Evolutionary conservation across 2,888 invertebrate genomes (phyloP).

Genomic region (Choreutis nemorana): DNA sequence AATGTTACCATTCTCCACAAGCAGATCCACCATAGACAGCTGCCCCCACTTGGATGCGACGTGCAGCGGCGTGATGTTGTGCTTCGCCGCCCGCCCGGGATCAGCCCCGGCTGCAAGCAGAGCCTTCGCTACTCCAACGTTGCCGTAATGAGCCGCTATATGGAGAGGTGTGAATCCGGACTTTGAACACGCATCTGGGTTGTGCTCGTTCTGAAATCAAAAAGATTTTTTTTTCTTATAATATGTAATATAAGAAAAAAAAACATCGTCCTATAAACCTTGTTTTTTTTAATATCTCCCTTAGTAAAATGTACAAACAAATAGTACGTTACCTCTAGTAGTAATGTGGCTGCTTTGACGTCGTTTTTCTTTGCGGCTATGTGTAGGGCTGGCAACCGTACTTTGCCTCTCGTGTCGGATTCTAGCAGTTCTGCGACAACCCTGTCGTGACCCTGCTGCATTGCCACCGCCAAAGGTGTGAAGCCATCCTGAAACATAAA

Average conservation of each 20-base stretch:
- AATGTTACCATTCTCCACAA: slow-evolving; percentile 80
- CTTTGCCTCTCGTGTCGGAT: slow-evolving; percentile 96
- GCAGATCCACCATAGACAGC: slow-evolving; percentile 87
- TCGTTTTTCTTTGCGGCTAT: slow-evolving; percentile 99
- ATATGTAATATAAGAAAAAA: not conserved
- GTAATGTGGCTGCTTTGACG: slow-evolving; percentile 91
- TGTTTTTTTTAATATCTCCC: not conserved
- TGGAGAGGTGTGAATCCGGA: slow-evolving; percentile 98
- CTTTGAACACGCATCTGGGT: slow-evolving; percentile 96
- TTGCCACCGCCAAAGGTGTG: slow-evolving; percentile 97
- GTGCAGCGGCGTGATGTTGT: slow-evolving; percentile 97
- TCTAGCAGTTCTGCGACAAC: slow-evolving; percentile 96
- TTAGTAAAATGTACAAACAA: no score
- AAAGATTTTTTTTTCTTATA: not conserved
- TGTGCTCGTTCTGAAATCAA: slow-evolving; percentile 82
- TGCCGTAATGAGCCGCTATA: slow-evolving; percentile 98
- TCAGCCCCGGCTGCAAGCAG: slow-evolving; percentile 92
- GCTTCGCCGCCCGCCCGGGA: slow-evolving; percentile 95
- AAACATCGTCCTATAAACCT: no score
- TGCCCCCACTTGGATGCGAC: slow-evolving; percentile 99
- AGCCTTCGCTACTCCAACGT: slow-evolving; percentile 90
- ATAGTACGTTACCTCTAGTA: slow-evolving; percentile 83
- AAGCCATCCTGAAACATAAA: slow-evolving; percentile 92
- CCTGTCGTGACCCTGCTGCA: slow-evolving; percentile 97
- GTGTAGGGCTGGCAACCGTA: slow-evolving; percentile 94